A percentile compares a stretch with the other conserved stretches of the same genome.
Conservation (phyloP, 2,113 vertebrate genomes). For the Himantopus leucocephalus region DNA sequence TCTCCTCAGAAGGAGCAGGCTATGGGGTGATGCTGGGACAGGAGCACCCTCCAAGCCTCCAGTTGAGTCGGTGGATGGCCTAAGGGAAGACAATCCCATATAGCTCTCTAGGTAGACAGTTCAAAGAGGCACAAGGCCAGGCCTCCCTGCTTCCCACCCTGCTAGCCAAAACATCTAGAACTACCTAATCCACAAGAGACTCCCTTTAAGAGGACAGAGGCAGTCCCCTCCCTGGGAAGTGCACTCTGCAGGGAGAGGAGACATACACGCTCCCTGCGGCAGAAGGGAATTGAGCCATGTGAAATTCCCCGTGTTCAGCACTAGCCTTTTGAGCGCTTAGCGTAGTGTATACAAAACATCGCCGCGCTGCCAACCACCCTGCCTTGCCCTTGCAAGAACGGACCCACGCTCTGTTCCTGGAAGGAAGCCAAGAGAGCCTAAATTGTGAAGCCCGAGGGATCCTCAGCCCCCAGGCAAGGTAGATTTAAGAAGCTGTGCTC, state of each 20-base stretch:
- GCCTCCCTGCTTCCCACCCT: not conserved
- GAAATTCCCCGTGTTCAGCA: not conserved
- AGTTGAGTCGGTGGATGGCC: fast-evolving
- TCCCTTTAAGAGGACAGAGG: not conserved
- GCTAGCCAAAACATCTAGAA: not conserved
- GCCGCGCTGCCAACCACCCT: not conserved
- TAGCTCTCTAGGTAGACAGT: not conserved
- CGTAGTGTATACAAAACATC: not conserved
- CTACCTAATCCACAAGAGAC: not conserved
- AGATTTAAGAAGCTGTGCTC: not conserved
- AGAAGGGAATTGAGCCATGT: conserved; percentile 26
- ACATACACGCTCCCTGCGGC: not conserved
- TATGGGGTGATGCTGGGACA: not conserved
- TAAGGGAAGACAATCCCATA: not conserved
- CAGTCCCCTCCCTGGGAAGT: not conserved
- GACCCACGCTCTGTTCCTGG: conserved; percentile 16
- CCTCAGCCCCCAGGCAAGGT: not conserved
- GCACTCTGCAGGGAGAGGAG: not conserved
- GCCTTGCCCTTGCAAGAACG: not conserved
- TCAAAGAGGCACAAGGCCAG: not conserved
- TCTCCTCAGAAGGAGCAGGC: not conserved
- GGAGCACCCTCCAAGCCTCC: not conserved
- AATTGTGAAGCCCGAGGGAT: not conserved
- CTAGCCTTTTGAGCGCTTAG: not conserved
- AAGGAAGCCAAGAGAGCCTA: not conserved